These are phyloP conservation scores for Zhengitettix transpicula DNA, from an alignment of 2,888 invertebrate species.

Conservation along the genomic window DNA sequence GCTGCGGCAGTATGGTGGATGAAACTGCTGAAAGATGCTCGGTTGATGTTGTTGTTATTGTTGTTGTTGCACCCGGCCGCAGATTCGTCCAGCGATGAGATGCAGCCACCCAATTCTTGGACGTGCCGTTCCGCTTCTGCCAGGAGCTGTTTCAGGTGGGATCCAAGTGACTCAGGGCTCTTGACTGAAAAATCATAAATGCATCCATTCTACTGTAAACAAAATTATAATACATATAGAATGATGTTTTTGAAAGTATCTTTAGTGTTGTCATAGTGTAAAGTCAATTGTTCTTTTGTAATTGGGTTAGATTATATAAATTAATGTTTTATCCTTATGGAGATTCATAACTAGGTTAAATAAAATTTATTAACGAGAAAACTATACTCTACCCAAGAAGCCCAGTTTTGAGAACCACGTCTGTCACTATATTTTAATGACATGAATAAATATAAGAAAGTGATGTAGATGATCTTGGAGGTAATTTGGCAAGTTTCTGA, in stretches of 20 bases:
- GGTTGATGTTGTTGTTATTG: slow-evolving; percentile 26
- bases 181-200: too few species aligned
- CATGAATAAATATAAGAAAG: too few species aligned
- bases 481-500: too few species aligned
- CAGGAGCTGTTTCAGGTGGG: slow-evolving; percentile 56
- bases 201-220: too few species aligned
- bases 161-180: slow-evolving; percentile 53
- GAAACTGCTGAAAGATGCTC: slow-evolving; percentile 37
- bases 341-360: too few species aligned
- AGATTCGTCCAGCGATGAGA: slow-evolving; percentile 16
- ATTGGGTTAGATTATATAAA: too few species aligned
- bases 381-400: too few species aligned
- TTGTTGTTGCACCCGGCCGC: slow-evolving; percentile 10
- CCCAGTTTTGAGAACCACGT: too few species aligned
- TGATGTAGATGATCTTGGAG: too few species aligned
- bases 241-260: background rate
- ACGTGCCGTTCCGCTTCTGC: slow-evolving; percentile 71
- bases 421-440: too few species aligned
- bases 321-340: too few species aligned
- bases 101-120: slow-evolving; percentile 46
- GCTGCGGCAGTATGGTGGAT: slow-evolving; percentile 25
- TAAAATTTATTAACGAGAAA: too few species aligned
- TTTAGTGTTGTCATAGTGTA: background rate
- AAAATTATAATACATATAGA: background rate
- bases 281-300: background rate